These are phyloP conservation scores for Mamestra brassicae DNA, from an alignment of 2,888 invertebrate genomes.

Conservation along the genomic window DNA sequence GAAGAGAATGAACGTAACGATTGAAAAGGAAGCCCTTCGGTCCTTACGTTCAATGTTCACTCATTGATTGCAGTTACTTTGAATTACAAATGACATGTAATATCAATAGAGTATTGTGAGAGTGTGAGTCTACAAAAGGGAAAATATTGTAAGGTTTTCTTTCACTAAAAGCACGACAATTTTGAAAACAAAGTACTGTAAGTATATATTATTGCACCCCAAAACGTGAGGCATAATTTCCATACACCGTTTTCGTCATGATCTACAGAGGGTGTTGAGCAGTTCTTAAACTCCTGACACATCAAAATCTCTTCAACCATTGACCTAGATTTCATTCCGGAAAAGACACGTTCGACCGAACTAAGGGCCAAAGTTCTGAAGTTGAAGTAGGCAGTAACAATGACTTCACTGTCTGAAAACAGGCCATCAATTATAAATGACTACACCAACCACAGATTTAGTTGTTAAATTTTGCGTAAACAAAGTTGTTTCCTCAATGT, in stretches of 20 bases:
- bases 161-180: background rate
- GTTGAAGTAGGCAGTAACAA: conserved; percentile 24
- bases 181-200: background rate
- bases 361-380: conserved; percentile 2
- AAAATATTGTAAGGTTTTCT: conserved; percentile 2
- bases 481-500: conserved; percentile 19
- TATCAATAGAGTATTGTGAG: conserved; percentile 26
- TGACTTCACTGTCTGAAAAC: conserved; percentile 34
- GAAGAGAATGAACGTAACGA: conserved; percentile 36
- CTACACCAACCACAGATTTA: conserved; percentile 41
- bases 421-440: conserved; percentile 43
- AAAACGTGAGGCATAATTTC: conserved; percentile 3
- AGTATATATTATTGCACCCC: background rate
- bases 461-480: conserved; percentile 40
- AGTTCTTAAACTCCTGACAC: conserved; percentile 3
- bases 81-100: conserved; percentile 17
- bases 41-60: conserved; percentile 1
- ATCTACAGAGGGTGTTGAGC: conserved; percentile 1
- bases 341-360: conserved; percentile 16
- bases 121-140: background rate
- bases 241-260: background rate
- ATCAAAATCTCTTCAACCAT: conserved; percentile 10
- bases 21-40: conserved; percentile 21
- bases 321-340: conserved; percentile 3
- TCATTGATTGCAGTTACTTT: conserved; percentile 9